Evolutionary conservation across 2,888 invertebrate genomes (phyloP), one percentile per base, ranked within the genome.

Genomic region (Synanthedon tipuliformis): DNA sequence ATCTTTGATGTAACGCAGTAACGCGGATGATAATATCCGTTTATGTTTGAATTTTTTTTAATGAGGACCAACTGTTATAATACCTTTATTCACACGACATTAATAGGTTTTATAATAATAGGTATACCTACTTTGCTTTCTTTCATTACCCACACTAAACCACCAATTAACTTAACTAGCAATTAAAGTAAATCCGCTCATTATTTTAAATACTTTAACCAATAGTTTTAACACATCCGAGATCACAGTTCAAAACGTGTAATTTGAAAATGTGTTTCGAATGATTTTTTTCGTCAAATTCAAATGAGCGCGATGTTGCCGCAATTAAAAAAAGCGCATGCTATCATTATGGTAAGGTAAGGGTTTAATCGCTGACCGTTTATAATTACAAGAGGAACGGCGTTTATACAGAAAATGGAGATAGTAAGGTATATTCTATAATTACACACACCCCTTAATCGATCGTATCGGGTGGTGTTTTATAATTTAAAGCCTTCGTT

Each of bases 321-420:
- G 62, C 71, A 74, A 77, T 80, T 79, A 78, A 74, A 76, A 23
- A 73, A 72, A 64, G 65, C 68, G 71, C 68, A 76, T 66, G 65
- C 71, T 80, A 71, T 79, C 63, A 78, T 81, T 81, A 73, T 67
- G 63, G 57, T 58, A 66, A 66, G 63, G 57, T 58, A 66, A 66
- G 65, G 62, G 66, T 68, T 68, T 71, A 72, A 74, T 71, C 62
- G 66, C 59, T 56, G 62, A 63, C 66, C 60, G 66, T 64, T 62
- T 60, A 67, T 78, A 75, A 79, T 79, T 75, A 76, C 68, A 60
- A 68, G 58, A 59, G 62, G 63, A 61, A 67, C 64, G 61, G 65
- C 63, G 63, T 64, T 62, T 59, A 55, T 57, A 63, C 53, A 57
- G 61, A 61, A 65, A 71, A 73, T 68, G 63, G 65, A 68, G 68